phyloP scores from a whole-genome alignment of 2,888 invertebrate genomes.

The Eristalis arbustorum region DNA sequence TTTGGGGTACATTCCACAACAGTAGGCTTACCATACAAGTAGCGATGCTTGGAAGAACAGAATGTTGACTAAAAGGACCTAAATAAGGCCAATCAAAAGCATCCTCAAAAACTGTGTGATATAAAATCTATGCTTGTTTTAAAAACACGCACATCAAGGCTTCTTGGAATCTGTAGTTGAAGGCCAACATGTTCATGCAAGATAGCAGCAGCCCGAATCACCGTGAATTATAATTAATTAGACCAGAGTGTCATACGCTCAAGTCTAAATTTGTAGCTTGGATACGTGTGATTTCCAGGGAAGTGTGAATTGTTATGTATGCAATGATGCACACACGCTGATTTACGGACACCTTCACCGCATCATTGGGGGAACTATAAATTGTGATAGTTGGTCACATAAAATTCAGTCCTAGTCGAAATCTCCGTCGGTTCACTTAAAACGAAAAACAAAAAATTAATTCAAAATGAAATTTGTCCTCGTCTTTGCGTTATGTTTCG shows the following conservation, averaged over 20 bases:
- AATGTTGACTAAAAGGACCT: too few species aligned
- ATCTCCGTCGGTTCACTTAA: conserved; percentile 14
- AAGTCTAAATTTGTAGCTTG: conserved; percentile 12
- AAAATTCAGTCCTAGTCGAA: conserved; percentile 22
- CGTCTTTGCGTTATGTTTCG: conserved; percentile 75
- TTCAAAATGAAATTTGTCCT: conserved; percentile 75
- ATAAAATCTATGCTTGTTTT: background rate
- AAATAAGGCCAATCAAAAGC: too few species aligned
- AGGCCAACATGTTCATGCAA: conserved; percentile 11
- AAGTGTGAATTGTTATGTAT: conserved; percentile 40
- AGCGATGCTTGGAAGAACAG: too few species aligned
- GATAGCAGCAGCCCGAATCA: background rate
- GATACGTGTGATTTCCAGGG: background rate
- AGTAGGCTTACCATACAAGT: too few species aligned
- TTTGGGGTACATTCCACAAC: too few species aligned
- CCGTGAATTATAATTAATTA: conserved; percentile 26
- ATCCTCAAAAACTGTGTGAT: background rate
- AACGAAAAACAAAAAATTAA: background rate
- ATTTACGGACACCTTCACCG: conserved; percentile 23
- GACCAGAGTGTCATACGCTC: conserved; percentile 10
- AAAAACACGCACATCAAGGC: background rate
- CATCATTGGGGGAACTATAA: conserved; percentile 24
- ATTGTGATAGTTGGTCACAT: conserved; percentile 17
- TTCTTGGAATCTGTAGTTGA: background rate
- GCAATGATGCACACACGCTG: conserved; percentile 22